These are phyloP conservation scores for Malthinus flaveolus DNA, from an alignment of 2,888 invertebrate species.

Conservation along the genomic window DNA sequence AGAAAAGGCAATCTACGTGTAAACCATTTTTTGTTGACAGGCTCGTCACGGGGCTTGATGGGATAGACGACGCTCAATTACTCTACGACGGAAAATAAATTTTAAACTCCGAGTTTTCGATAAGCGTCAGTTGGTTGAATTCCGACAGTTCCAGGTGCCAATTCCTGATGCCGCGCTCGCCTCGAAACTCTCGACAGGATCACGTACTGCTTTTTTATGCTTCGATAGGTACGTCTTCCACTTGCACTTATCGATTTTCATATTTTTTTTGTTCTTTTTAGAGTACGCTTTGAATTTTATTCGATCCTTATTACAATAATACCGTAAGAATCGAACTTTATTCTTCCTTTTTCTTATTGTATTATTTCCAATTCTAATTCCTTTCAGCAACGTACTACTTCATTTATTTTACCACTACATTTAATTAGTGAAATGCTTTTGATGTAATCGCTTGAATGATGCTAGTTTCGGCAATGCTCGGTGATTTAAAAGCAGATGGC, in stretches of 20 bases:
- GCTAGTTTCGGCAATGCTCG: background rate
- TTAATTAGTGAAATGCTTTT: slow-evolving; percentile 4
- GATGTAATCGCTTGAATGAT: slow-evolving; percentile 5
- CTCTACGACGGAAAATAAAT: slow-evolving; percentile 28
- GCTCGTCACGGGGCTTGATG: slow-evolving; percentile 21
- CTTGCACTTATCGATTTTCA: slow-evolving; percentile 34
- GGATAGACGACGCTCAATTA: slow-evolving; percentile 30
- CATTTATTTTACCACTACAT: background rate
- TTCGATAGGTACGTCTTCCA: slow-evolving; percentile 24
- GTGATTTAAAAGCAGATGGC: background rate
- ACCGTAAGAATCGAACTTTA: too few relatives aligned
- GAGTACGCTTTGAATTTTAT: too few relatives aligned
- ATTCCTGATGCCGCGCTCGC: slow-evolving; percentile 9
- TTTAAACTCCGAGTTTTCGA: slow-evolving; percentile 27
- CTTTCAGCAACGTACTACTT: background rate
- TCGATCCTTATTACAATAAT: too few relatives aligned
- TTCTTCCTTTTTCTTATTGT: background rate
- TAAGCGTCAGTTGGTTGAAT: slow-evolving; percentile 25
- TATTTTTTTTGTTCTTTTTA: too few relatives aligned
- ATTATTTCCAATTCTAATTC: slow-evolving; percentile 3
- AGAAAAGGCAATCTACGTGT: slow-evolving; percentile 25
- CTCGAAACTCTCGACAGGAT: slow-evolving; percentile 9
- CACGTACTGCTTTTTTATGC: slow-evolving; percentile 22
- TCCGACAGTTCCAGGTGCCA: slow-evolving; percentile 28
- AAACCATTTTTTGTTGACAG: slow-evolving; percentile 26